Evolutionary conservation across 2,888 invertebrate species (phyloP).

Genomic region (Eilema sororculum): DNA sequence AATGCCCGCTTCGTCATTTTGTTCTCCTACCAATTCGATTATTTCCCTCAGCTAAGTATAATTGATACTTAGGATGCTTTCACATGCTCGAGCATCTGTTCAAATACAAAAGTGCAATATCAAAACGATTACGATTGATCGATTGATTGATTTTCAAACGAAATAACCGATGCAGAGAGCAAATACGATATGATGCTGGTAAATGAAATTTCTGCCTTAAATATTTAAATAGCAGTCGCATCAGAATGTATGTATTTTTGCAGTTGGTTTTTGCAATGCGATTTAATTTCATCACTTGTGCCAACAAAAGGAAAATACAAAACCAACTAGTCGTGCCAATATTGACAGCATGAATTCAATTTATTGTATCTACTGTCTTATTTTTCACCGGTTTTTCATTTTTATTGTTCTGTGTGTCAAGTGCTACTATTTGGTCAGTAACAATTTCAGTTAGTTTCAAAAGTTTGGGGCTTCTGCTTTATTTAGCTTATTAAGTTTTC

Average conservation of each 20-base stretch:
- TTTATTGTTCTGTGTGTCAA: background rate
- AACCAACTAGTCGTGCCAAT: slow-evolving; percentile 13
- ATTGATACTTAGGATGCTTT: background rate
- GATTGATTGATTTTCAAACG: background rate
- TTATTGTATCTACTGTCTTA: background rate
- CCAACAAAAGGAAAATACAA: slow-evolving; percentile 16
- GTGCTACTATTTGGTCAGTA: background rate
- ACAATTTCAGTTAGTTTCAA: background rate
- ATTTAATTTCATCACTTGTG: slow-evolving; percentile 18
- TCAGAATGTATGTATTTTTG: background rate
- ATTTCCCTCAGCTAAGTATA: background rate
- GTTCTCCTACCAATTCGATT: background rate
- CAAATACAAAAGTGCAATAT: background rate
- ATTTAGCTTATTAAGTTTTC: background rate
- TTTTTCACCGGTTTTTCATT: slow-evolving; percentile 4
- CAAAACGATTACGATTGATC: background rate
- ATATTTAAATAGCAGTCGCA: background rate
- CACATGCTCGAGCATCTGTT: background rate
- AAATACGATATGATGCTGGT: background rate
- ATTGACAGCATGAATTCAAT: slow-evolving; percentile 12
- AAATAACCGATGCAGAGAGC: background rate
- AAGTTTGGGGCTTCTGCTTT: background rate
- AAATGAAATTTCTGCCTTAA: background rate
- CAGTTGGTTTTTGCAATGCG: slow-evolving; percentile 4
- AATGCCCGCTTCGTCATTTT: background rate